Evolutionary conservation across 2,888 invertebrate genomes (phyloP).

Genomic region (Volucella zonaria): DNA sequence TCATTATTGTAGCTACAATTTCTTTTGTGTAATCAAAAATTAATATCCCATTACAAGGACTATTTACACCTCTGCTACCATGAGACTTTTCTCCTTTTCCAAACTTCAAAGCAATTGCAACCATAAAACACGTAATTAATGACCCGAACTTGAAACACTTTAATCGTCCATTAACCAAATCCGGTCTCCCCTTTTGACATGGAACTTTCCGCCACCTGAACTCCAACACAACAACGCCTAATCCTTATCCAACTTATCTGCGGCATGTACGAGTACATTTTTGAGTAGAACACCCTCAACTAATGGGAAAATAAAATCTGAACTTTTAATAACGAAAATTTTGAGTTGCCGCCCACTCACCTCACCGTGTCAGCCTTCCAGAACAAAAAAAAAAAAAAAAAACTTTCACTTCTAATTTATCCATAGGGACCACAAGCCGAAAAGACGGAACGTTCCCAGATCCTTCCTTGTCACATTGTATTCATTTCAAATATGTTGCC

Average conservation of each 20-base stretch:
- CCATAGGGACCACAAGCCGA: conserved; percentile 1
- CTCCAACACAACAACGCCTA: background rate
- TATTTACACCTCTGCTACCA: background rate
- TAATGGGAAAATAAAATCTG: conserved; percentile 38
- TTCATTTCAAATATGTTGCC: conserved; percentile 21
- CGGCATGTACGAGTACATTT: background rate
- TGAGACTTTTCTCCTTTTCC: background rate
- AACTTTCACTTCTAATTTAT: conserved; percentile 27
- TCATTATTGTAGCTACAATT: too few relatives aligned
- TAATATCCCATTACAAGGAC: too few relatives aligned
- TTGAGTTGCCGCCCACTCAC: background rate
- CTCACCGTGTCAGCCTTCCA: background rate
- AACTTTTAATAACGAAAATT: conserved; percentile 22
- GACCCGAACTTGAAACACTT: conserved; percentile 26
- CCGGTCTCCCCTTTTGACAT: background rate
- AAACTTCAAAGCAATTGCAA: conserved; percentile 20
- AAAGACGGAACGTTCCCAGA: background rate
- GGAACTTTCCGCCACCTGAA: background rate
- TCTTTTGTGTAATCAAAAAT: too few relatives aligned
- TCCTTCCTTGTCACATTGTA: conserved; percentile 16
- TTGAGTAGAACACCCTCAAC: background rate
- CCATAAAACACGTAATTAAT: conserved; percentile 36
- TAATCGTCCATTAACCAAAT: conserved; percentile 42
- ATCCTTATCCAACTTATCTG: conserved; percentile 11
- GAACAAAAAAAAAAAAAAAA: background rate